Percentiles rank a stretch among this genome's conserved stretches.
phyloP scores from a whole-genome alignment of 2,113 vertebrate genomes.

The Xiphophorus couchianus region DNA sequence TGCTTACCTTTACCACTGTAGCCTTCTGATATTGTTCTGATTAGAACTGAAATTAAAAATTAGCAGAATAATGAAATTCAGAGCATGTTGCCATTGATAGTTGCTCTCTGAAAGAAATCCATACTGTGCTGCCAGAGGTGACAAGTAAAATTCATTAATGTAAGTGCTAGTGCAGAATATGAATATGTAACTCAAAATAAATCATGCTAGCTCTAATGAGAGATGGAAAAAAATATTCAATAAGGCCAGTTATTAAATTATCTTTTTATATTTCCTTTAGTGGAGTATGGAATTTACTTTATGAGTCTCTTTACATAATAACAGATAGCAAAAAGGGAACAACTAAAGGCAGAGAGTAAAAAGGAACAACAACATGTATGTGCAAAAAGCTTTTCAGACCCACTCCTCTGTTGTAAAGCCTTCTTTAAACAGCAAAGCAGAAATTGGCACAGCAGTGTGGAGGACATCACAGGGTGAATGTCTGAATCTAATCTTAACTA shows the following conservation, averaged over 20 bases:
- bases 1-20: slow-evolving; percentile 40
- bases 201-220: neutral
- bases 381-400: neutral
- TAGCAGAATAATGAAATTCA: slow-evolving; percentile 32
- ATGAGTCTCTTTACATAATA: neutral
- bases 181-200: slow-evolving; percentile 1
- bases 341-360: neutral
- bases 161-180: neutral
- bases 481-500: too few relatives aligned
- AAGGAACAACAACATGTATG: neutral
- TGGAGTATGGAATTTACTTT: neutral
- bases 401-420: neutral
- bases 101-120: slow-evolving; percentile 20
- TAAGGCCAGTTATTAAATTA: neutral
- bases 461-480: too few relatives aligned
- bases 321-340: neutral
- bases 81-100: slow-evolving; percentile 19
- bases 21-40: slow-evolving; percentile 29
- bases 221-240: neutral
- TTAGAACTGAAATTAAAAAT: slow-evolving; percentile 37
- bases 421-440: neutral
- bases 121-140: neutral
- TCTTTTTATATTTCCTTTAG: neutral
- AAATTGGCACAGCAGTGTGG: too few relatives aligned
- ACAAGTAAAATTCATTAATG: neutral